Evolutionary conservation across 2,888 invertebrate genomes (phyloP).

Genomic region (Rugalucina vietnamica): DNA sequence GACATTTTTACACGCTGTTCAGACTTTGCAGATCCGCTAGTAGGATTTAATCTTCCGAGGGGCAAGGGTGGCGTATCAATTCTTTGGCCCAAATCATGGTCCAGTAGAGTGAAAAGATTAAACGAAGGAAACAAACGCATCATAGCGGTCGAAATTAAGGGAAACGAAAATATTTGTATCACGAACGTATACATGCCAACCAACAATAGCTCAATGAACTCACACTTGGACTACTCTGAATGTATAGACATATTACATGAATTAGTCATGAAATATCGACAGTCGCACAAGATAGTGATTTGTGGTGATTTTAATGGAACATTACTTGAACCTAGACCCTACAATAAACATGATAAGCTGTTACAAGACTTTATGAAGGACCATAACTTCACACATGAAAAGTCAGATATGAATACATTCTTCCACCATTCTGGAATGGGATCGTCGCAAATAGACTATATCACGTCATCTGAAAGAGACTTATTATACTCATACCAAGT

Average conservation of each 20-base stretch:
- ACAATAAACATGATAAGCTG: neutral
- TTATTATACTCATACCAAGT: neutral
- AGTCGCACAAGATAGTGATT: neutral
- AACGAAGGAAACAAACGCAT: neutral
- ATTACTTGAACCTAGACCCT: neutral
- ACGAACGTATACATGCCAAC: constrained; percentile 4
- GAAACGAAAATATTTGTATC: constrained; percentile 2
- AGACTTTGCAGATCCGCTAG: neutral
- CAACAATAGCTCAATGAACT: neutral
- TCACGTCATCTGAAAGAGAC: neutral
- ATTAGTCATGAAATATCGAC: neutral
- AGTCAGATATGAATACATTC: neutral
- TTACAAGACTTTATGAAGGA: neutral
- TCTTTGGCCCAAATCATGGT: neutral
- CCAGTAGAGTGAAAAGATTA: neutral
- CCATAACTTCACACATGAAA: neutral
- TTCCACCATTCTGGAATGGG: neutral
- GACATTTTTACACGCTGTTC: neutral
- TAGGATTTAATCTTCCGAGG: neutral
- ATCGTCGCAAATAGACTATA: constrained; percentile 9
- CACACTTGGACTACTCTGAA: neutral
- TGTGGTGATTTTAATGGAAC: constrained; percentile 5
- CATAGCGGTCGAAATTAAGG: neutral
- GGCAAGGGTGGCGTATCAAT: neutral
- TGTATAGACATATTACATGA: constrained; percentile 1